phyloP scores from a whole-genome alignment of 2,113 vertebrate species.

The Hypanus sabinus region DNA sequence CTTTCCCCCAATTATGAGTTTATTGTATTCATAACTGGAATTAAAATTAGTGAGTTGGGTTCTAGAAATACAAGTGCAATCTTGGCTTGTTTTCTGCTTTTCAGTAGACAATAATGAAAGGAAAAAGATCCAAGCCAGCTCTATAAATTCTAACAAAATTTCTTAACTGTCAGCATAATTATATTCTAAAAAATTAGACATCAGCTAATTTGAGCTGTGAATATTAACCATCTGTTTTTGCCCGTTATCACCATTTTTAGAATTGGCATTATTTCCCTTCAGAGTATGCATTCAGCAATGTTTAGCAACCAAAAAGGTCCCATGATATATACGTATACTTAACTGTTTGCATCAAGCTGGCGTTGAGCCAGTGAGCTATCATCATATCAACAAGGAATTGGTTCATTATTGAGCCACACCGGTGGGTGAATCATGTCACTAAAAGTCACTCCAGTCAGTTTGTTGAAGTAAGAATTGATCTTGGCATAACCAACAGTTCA shows the following conservation, averaged over 20 bases:
- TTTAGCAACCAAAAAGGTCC: neutral
- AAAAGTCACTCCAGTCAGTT: neutral
- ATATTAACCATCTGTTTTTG: neutral
- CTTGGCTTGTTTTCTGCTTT: neutral
- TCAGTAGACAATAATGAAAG: neutral
- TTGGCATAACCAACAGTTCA: too few species aligned
- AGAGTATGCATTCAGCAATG: neutral
- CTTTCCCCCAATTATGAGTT: neutral
- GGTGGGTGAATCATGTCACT: neutral
- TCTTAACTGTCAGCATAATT: neutral
- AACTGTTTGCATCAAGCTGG: neutral
- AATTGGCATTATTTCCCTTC: neutral
- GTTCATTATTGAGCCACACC: neutral
- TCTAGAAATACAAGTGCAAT: neutral
- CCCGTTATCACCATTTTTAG: neutral
- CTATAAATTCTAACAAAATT: neutral
- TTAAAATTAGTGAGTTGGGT: neutral
- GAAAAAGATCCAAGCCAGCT: neutral
- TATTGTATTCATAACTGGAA: neutral
- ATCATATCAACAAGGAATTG: neutral
- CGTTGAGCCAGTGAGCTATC: neutral
- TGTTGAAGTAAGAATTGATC: neutral
- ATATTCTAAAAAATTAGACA: conserved; percentile 9
- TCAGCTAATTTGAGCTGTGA: neutral
- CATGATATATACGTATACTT: neutral